These are phyloP conservation scores for Zelostemma sp. DNA, from an alignment of 1,140 invertebrate species.

Conservation along the genomic window DNA sequence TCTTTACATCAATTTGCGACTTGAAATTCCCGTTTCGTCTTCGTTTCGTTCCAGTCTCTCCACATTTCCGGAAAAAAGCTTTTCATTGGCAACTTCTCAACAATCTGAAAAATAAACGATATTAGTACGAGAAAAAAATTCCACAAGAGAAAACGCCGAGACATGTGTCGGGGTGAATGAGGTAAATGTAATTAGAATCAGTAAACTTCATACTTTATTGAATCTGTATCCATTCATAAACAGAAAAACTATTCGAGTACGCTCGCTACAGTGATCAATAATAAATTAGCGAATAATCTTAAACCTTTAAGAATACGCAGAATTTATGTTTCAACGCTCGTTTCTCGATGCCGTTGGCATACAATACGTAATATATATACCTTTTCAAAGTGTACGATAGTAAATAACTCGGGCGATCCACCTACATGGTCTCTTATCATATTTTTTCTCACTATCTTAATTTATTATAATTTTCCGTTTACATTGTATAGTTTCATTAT, in stretches of 20 bases:
- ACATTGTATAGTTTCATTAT: background rate
- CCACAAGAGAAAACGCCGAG: conserved; percentile 8
- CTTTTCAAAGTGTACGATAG: background rate
- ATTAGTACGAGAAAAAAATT: conserved; percentile 31
- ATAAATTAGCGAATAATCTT: conserved; percentile 51
- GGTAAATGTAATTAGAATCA: conserved; percentile 47
- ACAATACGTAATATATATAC: too few relatives aligned
- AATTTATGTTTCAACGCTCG: conserved; percentile 19
- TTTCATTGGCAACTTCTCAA: too few relatives aligned
- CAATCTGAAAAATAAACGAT: conserved; percentile 55
- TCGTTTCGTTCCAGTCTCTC: background rate
- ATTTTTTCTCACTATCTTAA: conserved; percentile 13
- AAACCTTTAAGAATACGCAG: conserved; percentile 52
- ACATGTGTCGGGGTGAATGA: conserved; percentile 8
- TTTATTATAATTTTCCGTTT: too few relatives aligned
- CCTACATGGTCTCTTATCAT: conserved; percentile 4
- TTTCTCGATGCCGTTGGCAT: background rate
- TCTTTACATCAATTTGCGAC: too few relatives aligned
- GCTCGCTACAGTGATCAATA: conserved; percentile 53
- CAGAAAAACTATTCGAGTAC: conserved; percentile 56
- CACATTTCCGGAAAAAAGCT: too few relatives aligned
- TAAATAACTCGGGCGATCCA: too few relatives aligned
- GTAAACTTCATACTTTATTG: conserved; percentile 65
- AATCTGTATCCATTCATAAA: conserved; percentile 54
- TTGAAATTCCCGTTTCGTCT: too few relatives aligned